Evolutionary conservation across 2,888 invertebrate genomes (phyloP), one percentile per base, ranked within the genome.

Genomic region (Quadriops clusia): DNA sequence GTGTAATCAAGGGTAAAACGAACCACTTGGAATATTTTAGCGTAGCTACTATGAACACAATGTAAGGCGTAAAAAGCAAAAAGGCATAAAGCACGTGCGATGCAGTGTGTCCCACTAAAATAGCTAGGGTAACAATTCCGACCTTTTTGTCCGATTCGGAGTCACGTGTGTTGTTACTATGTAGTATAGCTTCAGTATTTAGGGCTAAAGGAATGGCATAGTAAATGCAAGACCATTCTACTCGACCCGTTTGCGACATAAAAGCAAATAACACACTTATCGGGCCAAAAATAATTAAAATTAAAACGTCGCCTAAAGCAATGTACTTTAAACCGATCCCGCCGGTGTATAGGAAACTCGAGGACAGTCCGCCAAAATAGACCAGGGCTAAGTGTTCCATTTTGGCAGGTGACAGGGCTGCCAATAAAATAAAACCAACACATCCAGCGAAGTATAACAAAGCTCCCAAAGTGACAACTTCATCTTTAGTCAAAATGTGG

Each of bases 281-380:
- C 4, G 94, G 94, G 2, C 94, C 94, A 62, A 94, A 94, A 51
- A 90, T 82, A 36, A 93, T 76, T 50, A 94, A 71, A 48, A 94
- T 83, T 41, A 93, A 65, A 30, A 94, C 77, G 63, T 94, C 94
- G 30, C 94, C 94, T 25, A 94, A 65, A 3, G 91, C 94, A 48
- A 94, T 90, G 54, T 94, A 94, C 59, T 94, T 94, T 33, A 94
- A 71, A 35, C 93, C 94, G 46, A 93, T 84, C 26, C 94, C 94
- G 33, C 94, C 94, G 2, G 94, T 94, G 51, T 94, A 94, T n/a
- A 94, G 67, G 61, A 94, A 94, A 42, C 91, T 91, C 30, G 90
- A 87, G 14, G 91, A 93, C 31, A 94, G 60, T 2, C 94, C 94
- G 32, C 94, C 93, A 63, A 94, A 94, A 57, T 91, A 94, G 1